These are phyloP conservation scores for Rhinoptilus africanus DNA, from an alignment of 2,113 vertebrate genomes.

Conservation along the genomic window DNA sequence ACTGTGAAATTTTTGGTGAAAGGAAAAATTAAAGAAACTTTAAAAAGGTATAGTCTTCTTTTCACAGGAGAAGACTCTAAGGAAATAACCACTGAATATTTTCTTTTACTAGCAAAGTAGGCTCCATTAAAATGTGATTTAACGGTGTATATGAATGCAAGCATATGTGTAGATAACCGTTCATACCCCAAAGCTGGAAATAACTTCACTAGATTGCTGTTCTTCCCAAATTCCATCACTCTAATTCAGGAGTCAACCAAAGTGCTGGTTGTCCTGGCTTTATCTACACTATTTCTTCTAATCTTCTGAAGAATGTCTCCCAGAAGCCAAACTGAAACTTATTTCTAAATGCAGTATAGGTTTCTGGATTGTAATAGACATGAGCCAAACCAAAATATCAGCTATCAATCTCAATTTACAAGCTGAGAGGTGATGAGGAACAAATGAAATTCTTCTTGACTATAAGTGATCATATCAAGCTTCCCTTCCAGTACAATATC, in stretches of 20 bases:
- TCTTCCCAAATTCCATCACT: neutral
- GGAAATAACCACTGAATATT: neutral
- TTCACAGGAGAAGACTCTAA: neutral
- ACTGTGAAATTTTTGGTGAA: neutral
- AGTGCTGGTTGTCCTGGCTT: neutral
- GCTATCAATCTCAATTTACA: neutral
- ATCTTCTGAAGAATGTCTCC: neutral
- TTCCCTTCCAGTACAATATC: neutral
- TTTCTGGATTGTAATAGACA: neutral
- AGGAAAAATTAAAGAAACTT: neutral
- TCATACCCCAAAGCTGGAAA: neutral
- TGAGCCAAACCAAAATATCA: neutral
- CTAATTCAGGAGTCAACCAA: neutral
- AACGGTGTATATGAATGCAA: neutral
- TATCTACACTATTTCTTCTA: neutral
- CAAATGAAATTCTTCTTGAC: neutral
- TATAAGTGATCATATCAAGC: neutral
- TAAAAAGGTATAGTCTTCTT: neutral
- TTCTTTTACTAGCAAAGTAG: neutral
- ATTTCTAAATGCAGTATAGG: neutral
- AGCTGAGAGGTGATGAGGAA: neutral
- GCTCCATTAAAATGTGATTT: neutral
- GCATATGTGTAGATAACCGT: accelerated
- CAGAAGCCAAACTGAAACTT: neutral
- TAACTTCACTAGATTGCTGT: neutral